Conservation (phyloP, 2,888 invertebrate genomes). For the Phengaris arion region DNA sequence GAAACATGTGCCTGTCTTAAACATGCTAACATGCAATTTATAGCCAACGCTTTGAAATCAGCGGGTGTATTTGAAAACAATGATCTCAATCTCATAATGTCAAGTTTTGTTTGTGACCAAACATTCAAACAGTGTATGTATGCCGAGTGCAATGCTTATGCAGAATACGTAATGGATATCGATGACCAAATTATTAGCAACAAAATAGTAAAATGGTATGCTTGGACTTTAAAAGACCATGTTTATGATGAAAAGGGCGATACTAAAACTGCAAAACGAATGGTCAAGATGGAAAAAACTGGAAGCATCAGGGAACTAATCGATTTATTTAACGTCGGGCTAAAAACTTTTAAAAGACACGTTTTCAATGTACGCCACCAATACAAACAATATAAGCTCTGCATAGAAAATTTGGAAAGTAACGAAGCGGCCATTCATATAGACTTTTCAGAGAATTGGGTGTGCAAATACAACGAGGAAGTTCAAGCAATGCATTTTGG, state of each 20-base stretch:
- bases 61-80: background rate
- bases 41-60: too few species aligned
- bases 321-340: background rate
- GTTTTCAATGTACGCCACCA: background rate
- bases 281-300: background rate
- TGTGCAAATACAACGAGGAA: constrained; percentile 33
- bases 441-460: constrained; percentile 38
- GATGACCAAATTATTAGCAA: background rate
- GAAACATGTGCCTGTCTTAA: too few species aligned
- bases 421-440: constrained; percentile 33
- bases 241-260: background rate
- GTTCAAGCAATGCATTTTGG: constrained; percentile 37
- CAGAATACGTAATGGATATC: background rate
- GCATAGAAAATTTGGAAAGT: background rate
- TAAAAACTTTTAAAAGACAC: background rate
- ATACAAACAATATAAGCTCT: background rate
- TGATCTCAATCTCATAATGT: background rate
- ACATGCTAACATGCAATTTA: too few species aligned
- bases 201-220: too few species aligned
- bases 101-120: background rate
- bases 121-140: background rate
- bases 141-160: background rate
- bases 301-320: background rate
- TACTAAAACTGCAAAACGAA: background rate
- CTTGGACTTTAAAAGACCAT: background rate